A percentile compares a stretch with the other conserved stretches of the same genome.
phyloP scores from a whole-genome alignment of 2,113 vertebrate species.

The Hiodon alosoides region DNA sequence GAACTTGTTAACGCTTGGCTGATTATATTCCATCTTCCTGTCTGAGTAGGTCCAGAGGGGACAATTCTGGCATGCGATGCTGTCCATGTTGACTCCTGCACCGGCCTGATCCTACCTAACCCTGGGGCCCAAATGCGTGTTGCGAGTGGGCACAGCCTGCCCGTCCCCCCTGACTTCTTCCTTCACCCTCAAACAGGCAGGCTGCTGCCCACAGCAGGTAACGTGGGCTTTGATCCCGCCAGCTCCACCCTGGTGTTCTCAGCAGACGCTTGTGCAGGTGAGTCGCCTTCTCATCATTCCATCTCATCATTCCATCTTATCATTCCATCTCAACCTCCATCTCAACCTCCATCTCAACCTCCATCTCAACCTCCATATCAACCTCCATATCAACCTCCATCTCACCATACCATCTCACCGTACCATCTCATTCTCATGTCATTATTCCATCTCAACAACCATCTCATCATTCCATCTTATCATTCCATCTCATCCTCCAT shows the following conservation, averaged over 20 bases:
- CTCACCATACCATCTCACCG: too few relatives aligned
- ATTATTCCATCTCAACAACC: too few relatives aligned
- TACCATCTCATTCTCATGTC: too few relatives aligned
- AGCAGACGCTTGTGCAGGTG: constrained; percentile 58
- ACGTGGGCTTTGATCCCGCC: constrained; percentile 69
- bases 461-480: too few relatives aligned
- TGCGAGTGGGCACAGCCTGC: constrained; percentile 55
- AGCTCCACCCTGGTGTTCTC: constrained; percentile 61
- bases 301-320: too few relatives aligned
- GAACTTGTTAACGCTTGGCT: not conserved
- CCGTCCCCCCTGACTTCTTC: constrained; percentile 66
- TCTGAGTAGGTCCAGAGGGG: constrained; percentile 53
- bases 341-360: too few relatives aligned
- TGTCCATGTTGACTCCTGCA: constrained; percentile 55
- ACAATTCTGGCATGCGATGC: constrained; percentile 38
- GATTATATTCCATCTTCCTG: not conserved
- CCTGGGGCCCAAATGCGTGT: constrained; percentile 61
- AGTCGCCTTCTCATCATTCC: not conserved
- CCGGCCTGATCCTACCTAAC: constrained; percentile 63
- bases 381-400: too few relatives aligned
- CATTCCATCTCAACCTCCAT: too few relatives aligned
- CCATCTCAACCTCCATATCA: too few relatives aligned
- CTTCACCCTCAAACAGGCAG: constrained; percentile 73
- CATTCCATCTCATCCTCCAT: too few relatives aligned
- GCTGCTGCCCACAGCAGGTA: constrained; percentile 71